phyloP scores from a whole-genome alignment of 2,888 invertebrate species.

The Agonopterix arenella region DNA sequence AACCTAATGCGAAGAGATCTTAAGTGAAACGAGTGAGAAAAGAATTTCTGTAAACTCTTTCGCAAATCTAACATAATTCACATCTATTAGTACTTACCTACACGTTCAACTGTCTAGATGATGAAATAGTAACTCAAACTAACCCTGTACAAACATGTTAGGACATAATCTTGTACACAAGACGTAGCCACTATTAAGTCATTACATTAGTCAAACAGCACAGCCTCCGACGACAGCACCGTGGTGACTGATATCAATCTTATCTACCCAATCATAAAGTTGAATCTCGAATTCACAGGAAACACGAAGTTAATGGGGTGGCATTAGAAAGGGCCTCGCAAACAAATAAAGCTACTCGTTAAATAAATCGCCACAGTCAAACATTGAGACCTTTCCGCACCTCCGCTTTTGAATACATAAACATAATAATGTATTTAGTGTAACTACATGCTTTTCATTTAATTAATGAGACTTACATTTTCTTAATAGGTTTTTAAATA shows the following conservation, averaged over 20 bases:
- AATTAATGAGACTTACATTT: too few relatives aligned
- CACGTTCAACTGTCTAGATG: too few relatives aligned
- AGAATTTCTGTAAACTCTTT: too few relatives aligned
- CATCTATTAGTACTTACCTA: too few relatives aligned
- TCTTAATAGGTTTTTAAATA: too few relatives aligned
- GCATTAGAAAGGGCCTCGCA: constrained; percentile 52
- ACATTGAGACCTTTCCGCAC: constrained; percentile 58
- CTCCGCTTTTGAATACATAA: constrained; percentile 51
- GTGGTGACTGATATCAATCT: constrained; percentile 21
- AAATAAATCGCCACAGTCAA: constrained; percentile 62
- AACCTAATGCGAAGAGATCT: too few relatives aligned
- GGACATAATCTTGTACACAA: constrained; percentile 20
- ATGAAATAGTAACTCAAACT: too few relatives aligned
- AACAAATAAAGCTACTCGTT: constrained; percentile 64
- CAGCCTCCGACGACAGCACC: constrained; percentile 23
- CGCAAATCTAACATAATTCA: too few relatives aligned
- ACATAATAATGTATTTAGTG: constrained; percentile 44
- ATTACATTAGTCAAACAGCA: constrained; percentile 56
- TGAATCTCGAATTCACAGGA: constrained; percentile 39
- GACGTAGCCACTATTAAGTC: constrained; percentile 53
- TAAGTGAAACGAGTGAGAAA: too few relatives aligned
- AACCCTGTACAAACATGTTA: too few relatives aligned
- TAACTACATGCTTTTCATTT: neutral
- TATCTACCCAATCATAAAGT: constrained; percentile 38
- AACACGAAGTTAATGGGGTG: constrained; percentile 49